These are phyloP conservation scores for Arizona elegans DNA, from an alignment of 2,113 vertebrate genomes.

Conservation along the genomic window DNA sequence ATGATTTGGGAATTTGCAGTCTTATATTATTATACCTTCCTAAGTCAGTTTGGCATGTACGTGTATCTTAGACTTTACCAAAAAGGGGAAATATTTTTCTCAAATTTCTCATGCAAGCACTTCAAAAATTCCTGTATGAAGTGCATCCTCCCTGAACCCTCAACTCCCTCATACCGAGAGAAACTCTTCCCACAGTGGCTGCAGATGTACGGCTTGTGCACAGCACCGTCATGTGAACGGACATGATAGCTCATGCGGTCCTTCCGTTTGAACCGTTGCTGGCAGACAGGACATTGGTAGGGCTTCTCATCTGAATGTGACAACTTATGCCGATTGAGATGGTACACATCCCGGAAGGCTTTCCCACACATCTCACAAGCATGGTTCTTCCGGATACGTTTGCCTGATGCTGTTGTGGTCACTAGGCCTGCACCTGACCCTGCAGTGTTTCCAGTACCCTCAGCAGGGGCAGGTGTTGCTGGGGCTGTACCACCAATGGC, in stretches of 20 bases:
- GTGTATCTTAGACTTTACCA: not conserved
- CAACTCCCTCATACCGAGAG: conserved; percentile 76
- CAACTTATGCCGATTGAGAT: conserved; percentile 88
- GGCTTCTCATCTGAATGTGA: conserved; percentile 94
- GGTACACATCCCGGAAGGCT: conserved; percentile 90
- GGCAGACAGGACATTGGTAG: conserved; percentile 89
- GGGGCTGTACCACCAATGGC: conserved; percentile 54
- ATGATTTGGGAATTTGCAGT: not conserved
- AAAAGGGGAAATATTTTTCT: not conserved
- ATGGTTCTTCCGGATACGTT: conserved; percentile 85
- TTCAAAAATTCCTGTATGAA: not conserved
- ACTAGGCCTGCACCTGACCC: conserved; percentile 50
- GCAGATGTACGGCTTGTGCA: conserved; percentile 90
- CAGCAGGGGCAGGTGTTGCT: conserved; percentile 47
- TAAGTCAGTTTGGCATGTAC: not conserved
- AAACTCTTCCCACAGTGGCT: conserved; percentile 90
- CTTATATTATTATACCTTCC: not conserved
- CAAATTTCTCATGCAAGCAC: not conserved
- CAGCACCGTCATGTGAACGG: conserved; percentile 87
- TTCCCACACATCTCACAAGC: conserved; percentile 90
- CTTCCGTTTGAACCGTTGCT: conserved; percentile 93
- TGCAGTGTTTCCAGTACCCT: conserved; percentile 54
- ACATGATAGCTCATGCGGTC: conserved; percentile 94
- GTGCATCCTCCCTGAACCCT: not conserved
- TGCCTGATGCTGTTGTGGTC: conserved; percentile 65